Base-by-base conservation (phyloP, 92 coral and sea anemone species). In the Phymanthus crucifer region DNA sequence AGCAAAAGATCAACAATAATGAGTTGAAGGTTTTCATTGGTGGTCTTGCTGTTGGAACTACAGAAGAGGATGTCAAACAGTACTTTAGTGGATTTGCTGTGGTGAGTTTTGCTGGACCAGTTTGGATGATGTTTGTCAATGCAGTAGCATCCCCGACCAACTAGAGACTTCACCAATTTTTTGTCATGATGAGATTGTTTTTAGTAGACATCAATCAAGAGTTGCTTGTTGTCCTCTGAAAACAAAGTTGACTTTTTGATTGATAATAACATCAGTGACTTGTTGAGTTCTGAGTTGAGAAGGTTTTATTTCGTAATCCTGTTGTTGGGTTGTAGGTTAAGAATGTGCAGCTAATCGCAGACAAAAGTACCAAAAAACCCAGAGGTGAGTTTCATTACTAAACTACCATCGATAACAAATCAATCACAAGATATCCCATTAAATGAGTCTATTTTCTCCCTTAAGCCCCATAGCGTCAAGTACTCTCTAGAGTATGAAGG, bases 1-100 rank as follows among this genome's bases (percentile, higher is more conserved):
- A 65, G 17, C 90, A 85, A 90, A 87, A 85, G 84, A 78, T 40
- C 40, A 76, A 69, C 31, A 81, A 46, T 40, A 92, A 92, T 86
- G 89, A 84, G 17, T 57, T 87, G 31, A 94, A 94, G 87, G 74
- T 92, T 29, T 94, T 94, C 71, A 91, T 94, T 58, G 98, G 98
- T 27, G 98, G 98, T 11, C 83, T 94, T 77, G 97, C 98, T 11
- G 69, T 74, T 70, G 92, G 92, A 19, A 94, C 97, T 16, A 80
- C 97, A 58, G 98, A 94, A 54, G 98, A 94, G 3, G 98, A 94
- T 70, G 83, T 94, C 16, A 83, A 84, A 52, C 87, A 75, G 73
- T 94, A 92, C 89, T 94, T 94, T 76, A 45, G 85, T 14, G 86
- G 87, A 12, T 94, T 88, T 88, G 92, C 91, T 18, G 76, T 74